These are phyloP conservation scores for Typhlichthys subterraneus DNA, from an alignment of 2,797 vertebrate genomes.

Conservation along the genomic window DNA sequence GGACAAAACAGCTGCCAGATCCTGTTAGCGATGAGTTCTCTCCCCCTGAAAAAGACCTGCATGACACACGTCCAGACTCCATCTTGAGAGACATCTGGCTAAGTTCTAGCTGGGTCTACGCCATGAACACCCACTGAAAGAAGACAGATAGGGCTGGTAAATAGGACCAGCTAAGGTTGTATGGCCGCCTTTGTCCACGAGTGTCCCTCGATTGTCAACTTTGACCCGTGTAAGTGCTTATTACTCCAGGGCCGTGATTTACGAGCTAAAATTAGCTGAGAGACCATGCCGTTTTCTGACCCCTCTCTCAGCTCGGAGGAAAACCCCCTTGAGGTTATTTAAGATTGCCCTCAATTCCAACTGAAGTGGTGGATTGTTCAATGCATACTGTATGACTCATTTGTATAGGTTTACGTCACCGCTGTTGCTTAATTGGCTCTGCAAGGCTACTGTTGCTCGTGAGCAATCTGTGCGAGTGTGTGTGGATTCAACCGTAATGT, in stretches of 20 bases:
- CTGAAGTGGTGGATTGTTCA: conserved; percentile 25
- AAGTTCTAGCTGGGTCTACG: conserved; percentile 51
- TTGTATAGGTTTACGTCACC: too few relatives aligned
- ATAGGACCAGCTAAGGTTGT: conserved; percentile 2
- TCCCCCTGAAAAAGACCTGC: conserved; percentile 26
- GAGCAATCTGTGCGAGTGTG: not conserved
- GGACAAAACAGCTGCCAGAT: conserved; percentile 68
- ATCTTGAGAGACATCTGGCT: conserved; percentile 62
- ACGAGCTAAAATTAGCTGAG: conserved; percentile 46
- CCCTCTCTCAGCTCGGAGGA: conserved; percentile 37
- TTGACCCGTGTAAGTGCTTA: conserved; percentile 55
- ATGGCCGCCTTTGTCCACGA: conserved; percentile 46
- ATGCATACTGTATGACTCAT: not conserved
- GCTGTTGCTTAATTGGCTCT: too few relatives aligned
- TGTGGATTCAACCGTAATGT: not conserved
- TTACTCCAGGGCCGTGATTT: conserved; percentile 62
- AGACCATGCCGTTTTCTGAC: conserved; percentile 28
- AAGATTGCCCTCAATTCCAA: conserved; percentile 32
- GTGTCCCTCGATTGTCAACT: conserved; percentile 57
- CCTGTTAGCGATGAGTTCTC: conserved; percentile 50
- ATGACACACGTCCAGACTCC: conserved; percentile 19
- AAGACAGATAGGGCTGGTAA: conserved; percentile 18
- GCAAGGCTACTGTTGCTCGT: too few relatives aligned
- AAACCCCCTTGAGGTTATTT: conserved; percentile 30
- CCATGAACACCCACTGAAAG: conserved; percentile 37